Evolutionary conservation across 1,140 invertebrate species (phyloP).

Genomic region (Aphidius ervi): DNA sequence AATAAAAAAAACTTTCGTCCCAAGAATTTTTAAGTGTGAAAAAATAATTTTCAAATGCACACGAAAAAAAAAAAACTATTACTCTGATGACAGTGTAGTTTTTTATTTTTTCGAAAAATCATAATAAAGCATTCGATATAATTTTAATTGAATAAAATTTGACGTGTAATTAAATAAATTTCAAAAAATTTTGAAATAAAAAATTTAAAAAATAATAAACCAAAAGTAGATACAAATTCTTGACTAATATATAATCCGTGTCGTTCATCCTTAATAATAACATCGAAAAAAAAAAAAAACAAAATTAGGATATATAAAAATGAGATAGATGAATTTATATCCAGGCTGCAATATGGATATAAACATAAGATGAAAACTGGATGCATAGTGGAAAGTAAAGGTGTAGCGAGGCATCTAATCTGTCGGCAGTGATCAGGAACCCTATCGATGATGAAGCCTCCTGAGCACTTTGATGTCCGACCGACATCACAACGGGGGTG

Average conservation of each 20-base stretch:
- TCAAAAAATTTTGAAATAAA: not conserved
- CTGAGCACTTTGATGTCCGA: conserved; percentile 47
- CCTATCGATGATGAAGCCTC: conserved; percentile 53
- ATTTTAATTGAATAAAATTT: too few species aligned
- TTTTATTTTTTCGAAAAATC: not conserved
- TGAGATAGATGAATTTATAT: too few species aligned
- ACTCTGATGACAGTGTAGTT: too few species aligned
- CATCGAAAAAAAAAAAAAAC: conserved; percentile 4
- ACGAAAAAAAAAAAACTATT: too few species aligned
- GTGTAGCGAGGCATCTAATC: conserved; percentile 42
- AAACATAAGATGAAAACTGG: conserved; percentile 27
- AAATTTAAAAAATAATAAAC: too few species aligned
- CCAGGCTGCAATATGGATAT: conserved; percentile 19
- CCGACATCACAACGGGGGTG: conserved; percentile 45
- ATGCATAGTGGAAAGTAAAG: conserved; percentile 25
- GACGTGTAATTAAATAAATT: not conserved
- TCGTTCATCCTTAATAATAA: not conserved
- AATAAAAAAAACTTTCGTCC: too few species aligned
- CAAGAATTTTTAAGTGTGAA: too few species aligned
- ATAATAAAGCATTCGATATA: too few species aligned
- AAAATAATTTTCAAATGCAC: too few species aligned
- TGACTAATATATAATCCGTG: too few species aligned
- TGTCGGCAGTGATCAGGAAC: conserved; percentile 51
- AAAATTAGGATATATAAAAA: conserved; percentile 7
- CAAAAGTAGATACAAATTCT: too few species aligned